These are phyloP conservation scores for Hirudinaria manillensis DNA, from an alignment of 2,888 invertebrate genomes.

Conservation along the genomic window DNA sequence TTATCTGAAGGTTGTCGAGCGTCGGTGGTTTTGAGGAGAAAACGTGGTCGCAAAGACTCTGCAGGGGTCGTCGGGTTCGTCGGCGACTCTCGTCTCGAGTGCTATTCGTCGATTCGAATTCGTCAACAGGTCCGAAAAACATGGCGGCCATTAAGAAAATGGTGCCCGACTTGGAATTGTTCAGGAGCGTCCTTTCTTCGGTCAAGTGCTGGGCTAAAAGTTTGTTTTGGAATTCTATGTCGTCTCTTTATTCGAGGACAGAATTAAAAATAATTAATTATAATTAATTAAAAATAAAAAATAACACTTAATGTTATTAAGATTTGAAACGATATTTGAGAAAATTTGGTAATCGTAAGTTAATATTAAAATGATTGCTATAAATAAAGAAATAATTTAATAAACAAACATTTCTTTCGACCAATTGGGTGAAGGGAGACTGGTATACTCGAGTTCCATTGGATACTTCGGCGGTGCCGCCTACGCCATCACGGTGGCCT, in stretches of 20 bases:
- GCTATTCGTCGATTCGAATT: neutral
- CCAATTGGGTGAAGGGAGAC: neutral
- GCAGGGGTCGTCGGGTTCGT: too few species aligned
- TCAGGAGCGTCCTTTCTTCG: neutral
- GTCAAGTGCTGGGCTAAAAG: conserved; percentile 10
- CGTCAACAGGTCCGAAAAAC: neutral
- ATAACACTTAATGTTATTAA: too few species aligned
- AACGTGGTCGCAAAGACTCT: too few species aligned
- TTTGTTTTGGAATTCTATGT: neutral
- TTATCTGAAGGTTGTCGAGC: too few species aligned
- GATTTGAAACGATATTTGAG: too few species aligned
- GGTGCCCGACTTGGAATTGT: neutral
- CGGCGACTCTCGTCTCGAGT: too few species aligned
- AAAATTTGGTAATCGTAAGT: too few species aligned
- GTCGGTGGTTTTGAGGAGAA: too few species aligned
- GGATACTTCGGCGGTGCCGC: conserved; percentile 2
- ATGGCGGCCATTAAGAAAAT: neutral
- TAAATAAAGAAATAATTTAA: too few species aligned
- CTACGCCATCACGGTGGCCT: neutral
- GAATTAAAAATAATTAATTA: neutral
- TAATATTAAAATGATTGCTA: too few species aligned
- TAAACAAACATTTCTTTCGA: neutral
- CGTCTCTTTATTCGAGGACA: neutral
- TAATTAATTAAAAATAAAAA: conserved; percentile 1
- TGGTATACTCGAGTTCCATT: conserved; percentile 10